Base-by-base conservation (phyloP, 1,140 invertebrate genomes). In the Drosophila auraria region DNA sequence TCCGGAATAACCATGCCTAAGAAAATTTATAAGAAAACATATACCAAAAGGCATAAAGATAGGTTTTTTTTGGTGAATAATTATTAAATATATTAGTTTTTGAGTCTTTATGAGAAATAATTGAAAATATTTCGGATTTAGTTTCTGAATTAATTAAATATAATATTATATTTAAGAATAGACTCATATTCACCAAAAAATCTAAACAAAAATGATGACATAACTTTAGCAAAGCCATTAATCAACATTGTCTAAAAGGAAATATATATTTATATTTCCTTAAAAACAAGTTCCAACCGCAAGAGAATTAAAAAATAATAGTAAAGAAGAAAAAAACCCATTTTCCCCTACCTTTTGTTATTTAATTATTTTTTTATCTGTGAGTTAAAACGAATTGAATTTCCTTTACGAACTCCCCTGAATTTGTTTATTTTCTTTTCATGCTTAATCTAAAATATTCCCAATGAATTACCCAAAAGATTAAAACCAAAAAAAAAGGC, bases 281-380 rank as follows among this genome's bases (percentile, higher is more conserved):
- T 47, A 11, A 7, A 23, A 66, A 59, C 63, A 36, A 49, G 63
- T 66, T 66, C 25, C 5, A 44, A 15, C 20, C 63, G 17, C 33
- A 62, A 62, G 0, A 38, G 8, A 17, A 2, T 1, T 20, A 5
- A n/a, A 11, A 11, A 15, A 30, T 5, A 27, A 11, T 11, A 12
- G 17, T 4, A 38, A 38, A 12, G 3, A 12, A 12, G 12, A 17
- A 54, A 54, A 20, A 20, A 1, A 11, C 27, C 27, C 27, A 12
- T 3, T 6, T 30, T 30, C 30, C 30, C 30, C 7, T 30, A 30
- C 30, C 7, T 7, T 30, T 30, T 30, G 30, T 30, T 30, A 30
- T 30, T 30, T 6, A 30, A 20, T 20, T 20, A 20, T 20, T 20
- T 20, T 1, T 20, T 20, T 20, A 20, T 20, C 20, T 20, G 20